Evolutionary conservation across 1,140 invertebrate genomes (phyloP), one percentile per base, ranked within the genome.

Genomic region (Rhyzopertha dominica): DNA sequence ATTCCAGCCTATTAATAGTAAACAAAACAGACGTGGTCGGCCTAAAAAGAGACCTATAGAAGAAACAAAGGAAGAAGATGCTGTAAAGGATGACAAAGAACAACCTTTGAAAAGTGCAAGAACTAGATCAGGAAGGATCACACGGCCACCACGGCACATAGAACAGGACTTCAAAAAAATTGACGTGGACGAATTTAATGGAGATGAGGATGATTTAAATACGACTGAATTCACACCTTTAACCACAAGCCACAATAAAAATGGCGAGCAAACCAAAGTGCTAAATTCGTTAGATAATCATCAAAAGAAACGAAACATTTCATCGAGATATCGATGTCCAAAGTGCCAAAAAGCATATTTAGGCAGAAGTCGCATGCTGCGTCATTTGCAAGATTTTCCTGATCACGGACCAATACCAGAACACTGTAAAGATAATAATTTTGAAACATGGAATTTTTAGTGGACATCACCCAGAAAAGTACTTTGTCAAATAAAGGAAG

Each of bases 361-460:
- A 16, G 76, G 76, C 17, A 61, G 69, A 23, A 70, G 59, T 10
- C 65, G 70, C 28, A 78, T 78, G 73, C 67, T 72, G 2, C 65
- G 75, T 23, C 82, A 85, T 65, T 79, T 81, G 49, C 70, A 77
- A 52, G 68, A 79, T 43, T 69, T 78, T 62, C 81, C 81, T 2
- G 70, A 73, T 47, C 82, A 84, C 64, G 76, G 79, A 16, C 48
- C 53, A n/a, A 26, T 56, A 7, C 42, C 56, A 7, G 38, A 57
- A 16, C 14, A 36, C 7, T 48, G 36, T 23, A 49, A 49, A 35
- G 19, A 50, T 9, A 48, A 53, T 23, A 43, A 61, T 41, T 51
- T 58, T 31, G 51, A 62, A 7, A 57, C 62, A 1, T 65, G 63
- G 63, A 60, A 61, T 50, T 63, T 43, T 49, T 65, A 18, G 54